Evolutionary conservation across 92 coral and sea anemone species (phyloP), one percentile per base, ranked within the genome.

Genomic region (Nematostella vectensis): DNA sequence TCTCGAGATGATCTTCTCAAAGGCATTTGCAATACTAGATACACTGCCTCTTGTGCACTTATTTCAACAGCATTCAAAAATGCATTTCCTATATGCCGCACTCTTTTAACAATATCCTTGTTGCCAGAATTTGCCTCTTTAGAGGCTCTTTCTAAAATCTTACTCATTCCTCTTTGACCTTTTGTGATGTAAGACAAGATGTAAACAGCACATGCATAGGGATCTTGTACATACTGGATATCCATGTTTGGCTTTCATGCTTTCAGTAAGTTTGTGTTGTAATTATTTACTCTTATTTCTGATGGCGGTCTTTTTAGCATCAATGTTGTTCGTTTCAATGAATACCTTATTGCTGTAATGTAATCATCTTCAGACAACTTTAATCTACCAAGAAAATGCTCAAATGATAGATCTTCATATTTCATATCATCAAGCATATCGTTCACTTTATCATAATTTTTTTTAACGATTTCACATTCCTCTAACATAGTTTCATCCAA

Each of bases 241-340:
- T 72, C 81, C 81, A 79, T 75, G 37, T 75, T 81, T 13, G 83
- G 74, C 65, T 78, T 68, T 77, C 87, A 80, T 42, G 83, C 83
- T 27, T 75, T 47, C 25, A 64, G 26, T n/a, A 52, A 65, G 8
- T 29, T 54, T 9, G 63, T 38, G 29, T 65, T 72, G 31, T 72
- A 72, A 23, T 72, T 72, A 30, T 72, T 72, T 16, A 72, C 33
- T 4, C 52, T 16, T 12, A 80, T 39, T n/a, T n/a, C n/a, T n/a
- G n/a, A n/a, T n/a, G n/a, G n/a, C n/a, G n/a, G n/a, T n/a, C n/a
- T n/a, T n/a, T 65, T 65, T 24, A 81, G 54, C 59, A 69, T 69
- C 9, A 80, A 59, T 21, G 78, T 48, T 11, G 83, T 70, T 25
- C 54, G 11, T 12, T 25, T 54, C 1, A 76, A 33, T 16, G 80